A percentile compares a stretch with the other conserved stretches of the same genome.
These are phyloP conservation scores for Rhingia rostrata DNA, from an alignment of 2,888 invertebrate genomes.

Conservation along the genomic window DNA sequence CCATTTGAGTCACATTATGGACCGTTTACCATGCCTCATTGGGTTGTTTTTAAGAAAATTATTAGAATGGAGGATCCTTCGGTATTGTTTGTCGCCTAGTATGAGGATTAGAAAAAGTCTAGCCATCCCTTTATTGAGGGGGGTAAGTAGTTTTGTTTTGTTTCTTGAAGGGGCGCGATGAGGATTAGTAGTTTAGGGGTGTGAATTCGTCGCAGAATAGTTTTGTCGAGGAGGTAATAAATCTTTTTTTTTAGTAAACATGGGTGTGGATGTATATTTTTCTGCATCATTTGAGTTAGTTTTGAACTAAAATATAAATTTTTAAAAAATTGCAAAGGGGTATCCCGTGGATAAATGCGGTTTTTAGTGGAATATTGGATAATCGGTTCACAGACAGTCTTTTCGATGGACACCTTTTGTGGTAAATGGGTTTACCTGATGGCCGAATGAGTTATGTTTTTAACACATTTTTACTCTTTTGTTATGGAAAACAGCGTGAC, in stretches of 20 bases:
- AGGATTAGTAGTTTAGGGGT: not conserved
- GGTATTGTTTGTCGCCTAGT: conserved; percentile 37
- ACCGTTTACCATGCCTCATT: conserved; percentile 58
- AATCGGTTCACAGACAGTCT: not conserved
- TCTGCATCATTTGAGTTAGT: conserved; percentile 22
- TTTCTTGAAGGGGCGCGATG: not conserved
- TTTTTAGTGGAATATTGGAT: conserved; percentile 13
- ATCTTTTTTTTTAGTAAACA: not conserved
- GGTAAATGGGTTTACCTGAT: no score
- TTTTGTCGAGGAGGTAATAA: no score
- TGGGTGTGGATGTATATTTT: conserved; percentile 15
- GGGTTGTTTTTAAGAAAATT: conserved; percentile 26
- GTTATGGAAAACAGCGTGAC: no score
- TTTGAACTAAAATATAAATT: not conserved
- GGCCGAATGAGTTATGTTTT: no score
- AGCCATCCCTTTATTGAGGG: not conserved
- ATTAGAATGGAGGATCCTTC: conserved; percentile 35
- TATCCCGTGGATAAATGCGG: not conserved
- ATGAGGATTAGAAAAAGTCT: conserved; percentile 41
- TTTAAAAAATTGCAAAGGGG: not conserved
- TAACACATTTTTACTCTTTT: no score
- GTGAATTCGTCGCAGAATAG: not conserved
- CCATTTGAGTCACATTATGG: conserved; percentile 20
- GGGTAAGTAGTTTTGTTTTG: not conserved
- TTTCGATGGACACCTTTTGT: no score